Conservation (phyloP, 2,113 vertebrate genomes). For the Peromyscus polionotus region DNA sequence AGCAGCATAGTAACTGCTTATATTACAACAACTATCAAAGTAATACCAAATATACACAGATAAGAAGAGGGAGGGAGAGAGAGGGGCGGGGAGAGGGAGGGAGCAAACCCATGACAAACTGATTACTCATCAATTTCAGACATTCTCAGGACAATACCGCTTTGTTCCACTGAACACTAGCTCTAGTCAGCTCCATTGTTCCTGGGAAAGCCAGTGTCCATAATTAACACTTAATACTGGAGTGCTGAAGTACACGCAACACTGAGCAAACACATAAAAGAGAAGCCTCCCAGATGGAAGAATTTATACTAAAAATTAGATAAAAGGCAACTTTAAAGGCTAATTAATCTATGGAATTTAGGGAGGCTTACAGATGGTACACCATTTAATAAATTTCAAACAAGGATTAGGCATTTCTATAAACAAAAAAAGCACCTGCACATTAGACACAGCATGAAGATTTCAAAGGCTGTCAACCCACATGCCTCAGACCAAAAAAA, state of each 20-base stretch:
- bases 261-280: slow-evolving; percentile 7
- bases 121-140: not conserved
- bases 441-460: not conserved
- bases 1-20: not conserved
- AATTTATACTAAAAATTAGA: slow-evolving; percentile 35
- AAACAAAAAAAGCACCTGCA: slow-evolving; percentile 69
- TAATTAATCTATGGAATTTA: slow-evolving; percentile 41
- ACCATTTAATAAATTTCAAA: slow-evolving; percentile 59
- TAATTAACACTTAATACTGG: slow-evolving; percentile 15
- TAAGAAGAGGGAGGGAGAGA: not conserved
- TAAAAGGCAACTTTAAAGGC: slow-evolving; percentile 62
- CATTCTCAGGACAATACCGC: not conserved
- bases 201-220: not conserved
- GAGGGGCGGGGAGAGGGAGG: accelerated
- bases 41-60: not conserved
- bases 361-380: slow-evolving; percentile 57
- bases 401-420: slow-evolving; percentile 59
- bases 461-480: slow-evolving; percentile 53
- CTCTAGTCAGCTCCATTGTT: not conserved
- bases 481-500: not conserved
- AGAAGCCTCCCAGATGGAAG: slow-evolving; percentile 59
- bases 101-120: not conserved
- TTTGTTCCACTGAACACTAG: not conserved
- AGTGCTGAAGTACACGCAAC: not conserved
- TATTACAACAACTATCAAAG: not conserved